Conservation (phyloP, 2,888 invertebrate species). For the Anagyrus pseudococci region DNA sequence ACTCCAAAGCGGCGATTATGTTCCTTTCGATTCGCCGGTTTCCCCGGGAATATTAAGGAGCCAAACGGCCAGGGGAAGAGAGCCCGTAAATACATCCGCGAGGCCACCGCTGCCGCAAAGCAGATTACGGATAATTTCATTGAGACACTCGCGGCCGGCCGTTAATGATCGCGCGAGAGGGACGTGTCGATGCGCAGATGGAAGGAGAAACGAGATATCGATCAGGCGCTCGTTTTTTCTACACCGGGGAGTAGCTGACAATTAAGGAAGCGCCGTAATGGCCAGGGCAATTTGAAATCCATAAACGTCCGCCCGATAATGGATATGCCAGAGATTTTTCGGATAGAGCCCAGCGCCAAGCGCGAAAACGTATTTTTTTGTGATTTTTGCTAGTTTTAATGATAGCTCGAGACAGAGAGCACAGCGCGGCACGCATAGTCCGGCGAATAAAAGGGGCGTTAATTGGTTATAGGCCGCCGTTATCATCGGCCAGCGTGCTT, state of each 20-base stretch:
- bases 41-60: background rate
- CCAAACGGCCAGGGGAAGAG: background rate
- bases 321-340: too few relatives aligned
- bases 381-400: too few relatives aligned
- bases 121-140: conserved; percentile 57
- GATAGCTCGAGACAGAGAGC: too few relatives aligned
- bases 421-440: too few relatives aligned
- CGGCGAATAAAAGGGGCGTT: too few relatives aligned
- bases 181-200: background rate
- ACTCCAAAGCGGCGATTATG: background rate
- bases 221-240: conserved; percentile 8
- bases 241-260: conserved; percentile 11
- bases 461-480: too few relatives aligned
- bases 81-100: conserved; percentile 32
- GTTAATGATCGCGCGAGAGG: background rate
- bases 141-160: conserved; percentile 49
- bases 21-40: background rate
- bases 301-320: conserved; percentile 20
- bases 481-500: too few relatives aligned
- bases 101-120: conserved; percentile 47
- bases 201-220: background rate
- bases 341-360: too few relatives aligned
- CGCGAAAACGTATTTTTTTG: too few relatives aligned
- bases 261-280: conserved; percentile 25
- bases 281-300: conserved; percentile 28